These are phyloP conservation scores for Prunella strophiata DNA, from an alignment of 2,797 vertebrate species.

Conservation along the genomic window DNA sequence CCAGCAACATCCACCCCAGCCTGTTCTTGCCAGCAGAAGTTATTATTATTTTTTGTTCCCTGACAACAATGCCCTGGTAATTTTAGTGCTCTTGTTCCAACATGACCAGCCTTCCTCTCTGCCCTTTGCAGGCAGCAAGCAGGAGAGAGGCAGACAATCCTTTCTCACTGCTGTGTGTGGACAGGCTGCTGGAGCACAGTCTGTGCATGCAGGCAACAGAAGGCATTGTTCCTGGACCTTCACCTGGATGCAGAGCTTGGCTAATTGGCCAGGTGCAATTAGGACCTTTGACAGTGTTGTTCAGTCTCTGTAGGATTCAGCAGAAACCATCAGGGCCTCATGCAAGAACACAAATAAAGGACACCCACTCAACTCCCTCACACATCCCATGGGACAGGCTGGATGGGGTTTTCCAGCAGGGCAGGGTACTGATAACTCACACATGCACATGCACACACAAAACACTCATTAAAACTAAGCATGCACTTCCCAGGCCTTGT, in stretches of 20 bases:
- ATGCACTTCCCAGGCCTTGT: not conserved
- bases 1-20: conserved; percentile 60
- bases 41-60: conserved; percentile 37
- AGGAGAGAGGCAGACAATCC: conserved; percentile 20
- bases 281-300: not conserved
- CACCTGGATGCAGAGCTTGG: not conserved
- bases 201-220: not conserved
- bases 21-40: conserved; percentile 41
- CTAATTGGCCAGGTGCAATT: not conserved
- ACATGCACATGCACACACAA: not conserved
- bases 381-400: fast-evolving
- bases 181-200: not conserved
- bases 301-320: not conserved
- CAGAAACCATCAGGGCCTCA: not conserved
- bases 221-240: not conserved
- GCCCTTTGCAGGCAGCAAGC: conserved; percentile 12
- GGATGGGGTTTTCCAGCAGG: not conserved
- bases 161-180: not conserved
- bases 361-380: not conserved
- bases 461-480: not conserved
- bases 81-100: conserved; percentile 60
- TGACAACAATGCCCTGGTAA: conserved; percentile 65
- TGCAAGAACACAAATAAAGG: not conserved
- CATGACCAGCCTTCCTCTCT: conserved; percentile 50
- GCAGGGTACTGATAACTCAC: not conserved